Evolutionary conservation across 2,888 invertebrate species (phyloP).

Genomic region (Apodemia zela): DNA sequence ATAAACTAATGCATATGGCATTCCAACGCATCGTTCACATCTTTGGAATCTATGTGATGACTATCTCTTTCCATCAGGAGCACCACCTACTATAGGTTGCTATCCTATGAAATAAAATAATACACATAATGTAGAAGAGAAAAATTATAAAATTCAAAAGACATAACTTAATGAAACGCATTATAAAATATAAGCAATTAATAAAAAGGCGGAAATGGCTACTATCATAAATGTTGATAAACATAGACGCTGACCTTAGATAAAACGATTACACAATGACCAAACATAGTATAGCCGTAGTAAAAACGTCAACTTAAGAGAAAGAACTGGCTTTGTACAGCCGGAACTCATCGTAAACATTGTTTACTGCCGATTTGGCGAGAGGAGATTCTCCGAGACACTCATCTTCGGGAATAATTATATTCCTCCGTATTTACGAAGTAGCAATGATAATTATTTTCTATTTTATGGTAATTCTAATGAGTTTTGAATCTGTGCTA

Average conservation of each 20-base stretch:
- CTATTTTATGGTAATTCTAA: not conserved
- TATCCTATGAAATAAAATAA: too few species aligned
- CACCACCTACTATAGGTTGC: too few species aligned
- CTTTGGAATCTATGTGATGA: too few species aligned
- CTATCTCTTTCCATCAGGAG: too few species aligned
- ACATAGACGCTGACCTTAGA: constrained; percentile 1
- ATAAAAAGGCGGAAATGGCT: constrained; percentile 5
- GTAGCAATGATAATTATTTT: not conserved
- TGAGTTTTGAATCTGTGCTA: too few species aligned
- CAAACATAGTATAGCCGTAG: too few species aligned
- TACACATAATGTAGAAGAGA: too few species aligned
- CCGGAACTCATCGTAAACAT: constrained; percentile 12
- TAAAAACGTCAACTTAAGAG: not conserved
- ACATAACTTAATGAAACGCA: not conserved
- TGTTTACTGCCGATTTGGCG: constrained; percentile 1
- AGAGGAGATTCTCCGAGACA: not conserved
- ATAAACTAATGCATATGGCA: too few species aligned
- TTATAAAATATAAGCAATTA: not conserved
- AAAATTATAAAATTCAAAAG: not conserved
- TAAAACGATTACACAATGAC: constrained; percentile 5
- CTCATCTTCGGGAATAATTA: not conserved
- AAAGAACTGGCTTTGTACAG: not conserved
- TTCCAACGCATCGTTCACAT: too few species aligned
- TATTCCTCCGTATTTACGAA: not conserved
- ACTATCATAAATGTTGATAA: constrained; percentile 1